Base-by-base conservation (phyloP, 2,888 invertebrate species). In the Bimastos eiseni region DNA sequence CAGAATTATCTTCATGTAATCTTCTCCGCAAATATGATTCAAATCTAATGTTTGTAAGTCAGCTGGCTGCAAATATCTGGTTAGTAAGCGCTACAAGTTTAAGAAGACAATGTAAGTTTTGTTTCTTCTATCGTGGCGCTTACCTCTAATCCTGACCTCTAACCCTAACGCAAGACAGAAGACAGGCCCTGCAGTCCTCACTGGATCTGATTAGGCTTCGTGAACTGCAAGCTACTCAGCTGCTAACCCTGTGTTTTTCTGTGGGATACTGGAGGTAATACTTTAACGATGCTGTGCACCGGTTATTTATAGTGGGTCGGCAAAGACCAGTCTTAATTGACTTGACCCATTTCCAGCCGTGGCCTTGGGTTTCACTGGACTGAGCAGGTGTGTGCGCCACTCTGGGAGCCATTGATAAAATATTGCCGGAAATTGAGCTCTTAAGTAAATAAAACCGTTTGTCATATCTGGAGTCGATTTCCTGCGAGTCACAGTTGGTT, bases 401-500 rank as follows among this genome's bases (percentile, higher is more conserved):
- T n/a, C 30, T 30, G n/a, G 70, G 70, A n/a, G 70, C 70, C 70
- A 70, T 70, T 70, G 70, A 70, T 70, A 70, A 70, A 70, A 70
- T 70, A 70, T 70, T 70, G 70, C 70, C 70, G 70, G 70, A 70
- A 70, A 30, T 70, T 70, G 70, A 8, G 70, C n/a, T 70, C 70
- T 70, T 70, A 70, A 70, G n/a, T n/a, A 70, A 70, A 70, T 70
- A 70, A 70, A n/a, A n/a, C 70, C 70, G 70, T 70, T 70, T 70
- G 70, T 70, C 70, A 70, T 8, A 6, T 30, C 11, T n/a, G 70
- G 70, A 70, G 70, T 70, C 70, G 3, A n/a, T 70, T 70, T 70
- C 70, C 70, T 70, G 70, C 70, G 70, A n/a, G 30, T 30, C 13
- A 11, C 8, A 70, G 70, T 70, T 5, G n/a, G 70, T 70, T 5